Base-by-base conservation (phyloP, 2,113 vertebrate genomes). In the Gracilinanus agilis region DNA sequence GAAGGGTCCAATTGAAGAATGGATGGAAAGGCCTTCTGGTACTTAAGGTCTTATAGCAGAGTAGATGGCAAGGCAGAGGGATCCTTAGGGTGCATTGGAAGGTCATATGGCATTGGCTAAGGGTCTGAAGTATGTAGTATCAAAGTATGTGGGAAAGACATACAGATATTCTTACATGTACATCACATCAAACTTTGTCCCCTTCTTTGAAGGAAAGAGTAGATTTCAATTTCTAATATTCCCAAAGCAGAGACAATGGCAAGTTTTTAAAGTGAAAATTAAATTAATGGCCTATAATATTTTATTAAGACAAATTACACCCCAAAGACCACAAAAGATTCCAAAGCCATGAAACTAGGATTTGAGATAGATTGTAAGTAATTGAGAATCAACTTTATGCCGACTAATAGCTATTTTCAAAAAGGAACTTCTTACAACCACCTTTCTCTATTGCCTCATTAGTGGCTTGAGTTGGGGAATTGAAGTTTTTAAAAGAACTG, bases 201-300 rank as follows among this genome's bases (percentile, higher is more conserved):
- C 90, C 40, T 96, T 95, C 19, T 91, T 55, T 88, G 44, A 92
- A 6, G 94, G 49, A 5, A 96, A 89, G 9, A 90, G 9, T 27
- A 96, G n/a, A 94, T 53, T 96, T 9, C 44, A 44, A 58, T 93
- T 96, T 94, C 92, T 75, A 93, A 40, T 89, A 89, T 93, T 44
- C 54, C 29, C 54, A 95, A 92, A 44, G 11, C 24, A 49, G 27
- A 92, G 40, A 54, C 90, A 96, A 24, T n/a, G 89, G 27, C 75
- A 90, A 44, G 25, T 0, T 91, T 96, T 96, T 44, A 16, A 90
- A 90, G 1, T 16, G 88, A 90, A 97, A 95, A 83, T 25, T 54
- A 96, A 97, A 93, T 93, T n/a, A 96, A 93, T 67, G 93, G 19
- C 12, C 34, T 88, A 34, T 95, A 27, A n/a, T 89, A 91, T 95